Percentiles rank a stretch among this genome's conserved stretches.
Evolutionary conservation across 2,113 vertebrate species (phyloP).

Genomic region (Phaetusa simplex): DNA sequence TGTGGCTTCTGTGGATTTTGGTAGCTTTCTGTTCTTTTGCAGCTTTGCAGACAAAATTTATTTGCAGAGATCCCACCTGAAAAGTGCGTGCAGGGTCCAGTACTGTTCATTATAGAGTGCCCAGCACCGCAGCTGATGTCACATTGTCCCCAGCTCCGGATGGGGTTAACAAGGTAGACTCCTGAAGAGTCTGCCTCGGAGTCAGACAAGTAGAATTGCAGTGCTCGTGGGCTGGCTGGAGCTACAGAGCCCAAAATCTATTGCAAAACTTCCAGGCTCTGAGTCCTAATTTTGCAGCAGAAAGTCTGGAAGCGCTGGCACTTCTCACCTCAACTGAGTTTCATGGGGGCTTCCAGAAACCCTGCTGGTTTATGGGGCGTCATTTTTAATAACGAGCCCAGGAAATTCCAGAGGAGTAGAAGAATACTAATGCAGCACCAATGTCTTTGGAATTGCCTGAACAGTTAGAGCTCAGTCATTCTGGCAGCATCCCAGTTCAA

Average conservation of each 20-base stretch:
- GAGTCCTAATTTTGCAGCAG: background rate
- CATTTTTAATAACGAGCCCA: constrained; percentile 39
- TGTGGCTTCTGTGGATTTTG: background rate
- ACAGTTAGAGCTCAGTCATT: background rate
- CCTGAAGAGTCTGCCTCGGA: background rate
- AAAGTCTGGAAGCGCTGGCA: background rate
- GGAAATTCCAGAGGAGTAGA: constrained; percentile 9
- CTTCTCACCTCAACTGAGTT: background rate
- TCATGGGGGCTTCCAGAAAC: background rate
- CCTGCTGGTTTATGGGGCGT: background rate
- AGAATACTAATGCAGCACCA: background rate
- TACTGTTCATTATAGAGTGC: background rate
- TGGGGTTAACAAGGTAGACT: background rate
- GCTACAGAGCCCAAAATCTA: background rate
- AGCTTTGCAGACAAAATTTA: background rate
- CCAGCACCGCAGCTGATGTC: background rate
- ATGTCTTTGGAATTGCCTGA: background rate
- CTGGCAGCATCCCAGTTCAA: background rate
- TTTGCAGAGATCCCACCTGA: background rate
- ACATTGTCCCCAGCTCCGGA: fast-evolving
- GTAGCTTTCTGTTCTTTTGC: background rate
- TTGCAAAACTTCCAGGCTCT: background rate
- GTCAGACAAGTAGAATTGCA: background rate
- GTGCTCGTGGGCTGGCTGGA: background rate
- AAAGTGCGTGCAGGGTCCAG: background rate